These are phyloP conservation scores for Orgyia antiqua DNA, from an alignment of 2,888 invertebrate species.

Conservation along the genomic window DNA sequence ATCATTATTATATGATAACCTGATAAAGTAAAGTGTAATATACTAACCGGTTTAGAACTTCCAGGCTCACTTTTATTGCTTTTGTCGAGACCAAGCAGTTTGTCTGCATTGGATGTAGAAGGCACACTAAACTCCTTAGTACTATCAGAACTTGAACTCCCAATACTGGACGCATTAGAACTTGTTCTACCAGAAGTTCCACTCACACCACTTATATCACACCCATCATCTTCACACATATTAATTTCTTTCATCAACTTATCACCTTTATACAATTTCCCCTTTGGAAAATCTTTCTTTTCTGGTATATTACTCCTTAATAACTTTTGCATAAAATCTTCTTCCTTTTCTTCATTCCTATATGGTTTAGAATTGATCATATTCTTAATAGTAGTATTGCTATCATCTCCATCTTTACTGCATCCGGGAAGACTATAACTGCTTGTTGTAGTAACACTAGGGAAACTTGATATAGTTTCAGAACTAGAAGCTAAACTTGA, in stretches of 20 bases:
- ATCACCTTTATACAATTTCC: slow-evolving; percentile 63
- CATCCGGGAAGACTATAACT: slow-evolving; percentile 60
- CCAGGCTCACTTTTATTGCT: slow-evolving; percentile 41
- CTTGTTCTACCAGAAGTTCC: slow-evolving; percentile 54
- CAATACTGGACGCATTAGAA: slow-evolving; percentile 62
- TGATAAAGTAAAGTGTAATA: too few relatives aligned
- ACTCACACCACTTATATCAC: slow-evolving; percentile 38
- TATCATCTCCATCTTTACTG: slow-evolving; percentile 60
- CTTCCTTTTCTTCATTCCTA: slow-evolving; percentile 41
- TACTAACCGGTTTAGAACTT: slow-evolving; percentile 48
- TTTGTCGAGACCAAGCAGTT: slow-evolving; percentile 55
- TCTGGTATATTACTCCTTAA: slow-evolving; percentile 55
- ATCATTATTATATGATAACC: too few relatives aligned
- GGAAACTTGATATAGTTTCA: slow-evolving; percentile 59
- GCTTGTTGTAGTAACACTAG: slow-evolving; percentile 43
- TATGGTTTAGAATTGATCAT: slow-evolving; percentile 52
- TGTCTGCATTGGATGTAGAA: slow-evolving; percentile 67
- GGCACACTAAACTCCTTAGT: slow-evolving; percentile 58
- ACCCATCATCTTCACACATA: slow-evolving; percentile 31
- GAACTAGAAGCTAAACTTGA: slow-evolving; percentile 63
- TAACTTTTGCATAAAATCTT: slow-evolving; percentile 67
- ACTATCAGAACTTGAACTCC: slow-evolving; percentile 56
- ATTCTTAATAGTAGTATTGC: slow-evolving; percentile 57
- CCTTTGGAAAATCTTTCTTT: slow-evolving; percentile 63
- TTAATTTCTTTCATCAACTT: slow-evolving; percentile 40